Base-by-base conservation (phyloP, 2,113 vertebrate species). In the Sander vitreus region DNA sequence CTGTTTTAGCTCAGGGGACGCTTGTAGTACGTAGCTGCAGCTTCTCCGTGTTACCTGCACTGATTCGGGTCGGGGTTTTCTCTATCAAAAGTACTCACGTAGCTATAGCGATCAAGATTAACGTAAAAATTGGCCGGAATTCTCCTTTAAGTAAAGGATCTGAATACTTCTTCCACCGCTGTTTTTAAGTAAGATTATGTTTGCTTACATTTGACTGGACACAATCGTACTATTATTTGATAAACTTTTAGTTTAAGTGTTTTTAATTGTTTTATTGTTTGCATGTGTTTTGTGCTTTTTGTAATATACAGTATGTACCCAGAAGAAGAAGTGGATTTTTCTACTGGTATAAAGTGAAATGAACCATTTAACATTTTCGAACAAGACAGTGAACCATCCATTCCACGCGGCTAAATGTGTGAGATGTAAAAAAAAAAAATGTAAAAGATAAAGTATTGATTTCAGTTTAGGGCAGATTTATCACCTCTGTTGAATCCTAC, bases 401-500 rank as follows among this genome's bases (percentile, higher is more conserved):
- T 71, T 84, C 70, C 39, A 8, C 64, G 12, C 5, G 4, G 63
- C 78, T 74, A 70, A 82, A 88, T 16, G 57, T 76, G 79, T 39
- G 64, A 54, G 77, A 75, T 83, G 73, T 80, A n/a, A 78, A 86
- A 85, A 85, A 12, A 25, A 21, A 33, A 60, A 88, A 83, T 80
- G 57, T 79, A 85, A 90, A 86, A 84, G 85, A 91, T 88, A 81
- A 91, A 70, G 83, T 83, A 90, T 91, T 89, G 92, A 92, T 92
- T 92, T 91, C 83, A 86, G 88, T 92, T 93, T 88, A 88, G 62
- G 21, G 23, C 25, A 67, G 88, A 90, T 93, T 91, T 88, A 91
- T 91, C 90, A 76, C 88, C 81, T 86, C 64, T 45, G 86, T 67
- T 78, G 74, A 86, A 85, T 76, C 10, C 60, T 21, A 53, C 36